Percentiles rank a stretch among this genome's conserved stretches.
These are phyloP conservation scores for Spisula solida DNA, from an alignment of 2,888 invertebrate species.

Conservation along the genomic window DNA sequence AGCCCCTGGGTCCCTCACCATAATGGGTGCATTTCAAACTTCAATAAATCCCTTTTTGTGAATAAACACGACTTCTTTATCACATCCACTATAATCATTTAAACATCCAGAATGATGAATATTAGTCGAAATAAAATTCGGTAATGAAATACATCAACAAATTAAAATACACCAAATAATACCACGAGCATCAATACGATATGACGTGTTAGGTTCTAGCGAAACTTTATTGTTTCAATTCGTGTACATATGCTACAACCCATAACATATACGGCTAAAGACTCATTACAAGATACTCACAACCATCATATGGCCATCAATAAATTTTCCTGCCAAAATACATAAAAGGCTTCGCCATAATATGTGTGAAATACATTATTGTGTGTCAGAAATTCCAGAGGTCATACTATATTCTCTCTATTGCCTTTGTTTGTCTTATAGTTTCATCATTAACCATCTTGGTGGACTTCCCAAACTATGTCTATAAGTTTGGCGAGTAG, in stretches of 20 bases:
- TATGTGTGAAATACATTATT: slow-evolving; percentile 70
- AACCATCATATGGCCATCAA: slow-evolving; percentile 53
- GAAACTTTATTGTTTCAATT: slow-evolving; percentile 15
- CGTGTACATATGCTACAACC: slow-evolving; percentile 6
- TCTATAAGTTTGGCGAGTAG: background rate
- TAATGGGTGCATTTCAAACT: too few species aligned
- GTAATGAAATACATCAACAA: too few species aligned
- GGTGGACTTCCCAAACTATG: background rate
- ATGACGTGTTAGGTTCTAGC: background rate
- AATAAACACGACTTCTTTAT: too few species aligned
- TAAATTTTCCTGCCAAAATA: slow-evolving; percentile 70
- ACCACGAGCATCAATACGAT: background rate
- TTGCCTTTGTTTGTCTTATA: slow-evolving; percentile 29
- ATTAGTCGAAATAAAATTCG: too few species aligned
- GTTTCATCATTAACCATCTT: background rate
- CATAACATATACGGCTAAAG: slow-evolving; percentile 12
- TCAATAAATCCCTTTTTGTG: too few species aligned
- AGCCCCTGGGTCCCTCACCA: background rate
- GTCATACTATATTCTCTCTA: slow-evolving; percentile 16
- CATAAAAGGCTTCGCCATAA: slow-evolving; percentile 63
- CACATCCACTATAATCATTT: too few species aligned
- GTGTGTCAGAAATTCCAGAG: slow-evolving; percentile 38
- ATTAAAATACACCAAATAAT: background rate
- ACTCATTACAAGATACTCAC: slow-evolving; percentile 41
- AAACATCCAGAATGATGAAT: too few species aligned